Percentiles rank a stretch among this genome's conserved stretches.
Conservation (phyloP, 2,113 vertebrate genomes). For the Epinephelus cyanopodus region DNA sequence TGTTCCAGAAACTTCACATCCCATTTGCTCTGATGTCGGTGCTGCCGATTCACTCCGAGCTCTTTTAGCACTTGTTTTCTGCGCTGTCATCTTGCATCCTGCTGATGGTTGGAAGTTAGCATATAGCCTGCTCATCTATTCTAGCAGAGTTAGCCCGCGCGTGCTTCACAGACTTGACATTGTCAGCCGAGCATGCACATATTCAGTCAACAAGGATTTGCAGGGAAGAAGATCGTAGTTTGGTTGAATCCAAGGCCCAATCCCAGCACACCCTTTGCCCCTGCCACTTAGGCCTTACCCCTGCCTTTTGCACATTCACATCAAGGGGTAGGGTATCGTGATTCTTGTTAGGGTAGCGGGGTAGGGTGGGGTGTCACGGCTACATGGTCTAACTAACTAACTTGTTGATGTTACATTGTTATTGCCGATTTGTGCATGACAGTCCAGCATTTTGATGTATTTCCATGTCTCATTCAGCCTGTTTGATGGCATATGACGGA, state of each 20-base stretch:
- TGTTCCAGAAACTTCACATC: conserved; percentile 76
- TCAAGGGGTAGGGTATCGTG: too few relatives aligned
- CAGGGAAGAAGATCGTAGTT: not conserved
- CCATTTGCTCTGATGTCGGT: conserved; percentile 49
- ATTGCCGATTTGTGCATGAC: too few relatives aligned
- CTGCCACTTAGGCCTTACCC: too few relatives aligned
- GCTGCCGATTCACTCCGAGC: conserved; percentile 19
- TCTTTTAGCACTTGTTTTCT: conserved; percentile 41
- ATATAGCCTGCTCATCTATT: conserved; percentile 42
- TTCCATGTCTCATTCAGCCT: too few relatives aligned
- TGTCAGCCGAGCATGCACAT: conserved; percentile 37
- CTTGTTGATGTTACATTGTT: too few relatives aligned
- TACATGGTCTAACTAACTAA: too few relatives aligned
- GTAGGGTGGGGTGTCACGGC: too few relatives aligned
- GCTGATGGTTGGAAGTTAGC: conserved; percentile 34
- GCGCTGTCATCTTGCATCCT: conserved; percentile 57
- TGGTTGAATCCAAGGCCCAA: not conserved
- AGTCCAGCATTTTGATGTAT: too few relatives aligned
- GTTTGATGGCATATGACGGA: too few relatives aligned
- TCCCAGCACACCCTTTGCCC: too few relatives aligned
- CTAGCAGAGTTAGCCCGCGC: not conserved
- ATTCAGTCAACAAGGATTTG: conserved; percentile 51
- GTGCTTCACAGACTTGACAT: conserved; percentile 29
- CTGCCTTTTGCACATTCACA: too few relatives aligned
- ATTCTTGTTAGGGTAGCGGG: too few relatives aligned